Evolutionary conservation across 2,888 invertebrate genomes (phyloP).

Genomic region (Trisateles emortualis): DNA sequence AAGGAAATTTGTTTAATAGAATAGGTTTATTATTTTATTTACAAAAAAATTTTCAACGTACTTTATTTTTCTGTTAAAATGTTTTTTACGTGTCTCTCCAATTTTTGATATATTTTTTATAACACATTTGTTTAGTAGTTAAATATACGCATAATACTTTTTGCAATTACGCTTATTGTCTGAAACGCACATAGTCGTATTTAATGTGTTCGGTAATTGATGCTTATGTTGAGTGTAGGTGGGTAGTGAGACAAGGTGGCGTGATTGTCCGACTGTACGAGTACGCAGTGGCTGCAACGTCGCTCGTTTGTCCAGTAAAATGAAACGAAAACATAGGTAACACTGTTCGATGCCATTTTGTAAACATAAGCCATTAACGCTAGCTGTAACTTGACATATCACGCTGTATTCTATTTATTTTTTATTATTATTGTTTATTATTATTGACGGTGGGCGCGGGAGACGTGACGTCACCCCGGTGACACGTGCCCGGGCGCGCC

Average conservation of each 20-base stretch:
- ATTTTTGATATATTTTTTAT: too few species aligned
- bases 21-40: too few species aligned
- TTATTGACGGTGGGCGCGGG: slow-evolving; percentile 18
- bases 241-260: background rate
- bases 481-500: background rate
- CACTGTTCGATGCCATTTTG: slow-evolving; percentile 65
- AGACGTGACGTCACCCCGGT: slow-evolving; percentile 1
- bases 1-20: too few species aligned
- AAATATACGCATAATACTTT: too few species aligned
- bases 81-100: too few species aligned
- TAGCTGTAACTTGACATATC: slow-evolving; percentile 73
- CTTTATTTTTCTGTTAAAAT: too few species aligned
- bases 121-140: too few species aligned
- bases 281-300: slow-evolving; percentile 37
- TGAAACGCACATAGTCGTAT: too few species aligned
- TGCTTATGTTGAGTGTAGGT: background rate
- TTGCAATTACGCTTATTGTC: too few species aligned
- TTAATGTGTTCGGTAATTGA: too few species aligned
- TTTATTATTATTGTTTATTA: slow-evolving; percentile 46
- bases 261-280: slow-evolving; percentile 6
- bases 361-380: slow-evolving; percentile 51
- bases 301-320: slow-evolving; percentile 59
- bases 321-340: slow-evolving; percentile 56
- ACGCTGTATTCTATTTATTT: slow-evolving; percentile 62
- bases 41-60: too few species aligned